Evolutionary conservation across 2,113 vertebrate genomes (phyloP).

Genomic region (Entosphenus tridentatus): DNA sequence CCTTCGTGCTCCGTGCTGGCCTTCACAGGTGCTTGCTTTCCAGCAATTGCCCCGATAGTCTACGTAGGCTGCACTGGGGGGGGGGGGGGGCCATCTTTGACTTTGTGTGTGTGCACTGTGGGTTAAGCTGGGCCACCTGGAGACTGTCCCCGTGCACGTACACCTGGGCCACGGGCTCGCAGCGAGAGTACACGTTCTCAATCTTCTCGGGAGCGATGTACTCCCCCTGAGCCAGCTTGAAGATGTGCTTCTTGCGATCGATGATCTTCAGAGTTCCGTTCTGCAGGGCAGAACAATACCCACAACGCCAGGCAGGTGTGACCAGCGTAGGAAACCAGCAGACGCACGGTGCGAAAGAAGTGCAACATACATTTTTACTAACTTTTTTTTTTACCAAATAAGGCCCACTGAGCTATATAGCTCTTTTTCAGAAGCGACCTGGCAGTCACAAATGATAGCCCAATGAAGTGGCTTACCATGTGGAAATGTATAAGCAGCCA

Average conservation of each 20-base stretch:
- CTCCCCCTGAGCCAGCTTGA: conserved; percentile 92
- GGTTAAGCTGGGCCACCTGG: conserved; percentile 29
- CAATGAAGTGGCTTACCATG: no score
- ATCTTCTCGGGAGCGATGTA: conserved; percentile 95
- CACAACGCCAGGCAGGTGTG: neutral
- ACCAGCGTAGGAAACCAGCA: neutral
- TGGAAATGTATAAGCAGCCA: no score
- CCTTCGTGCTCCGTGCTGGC: no score
- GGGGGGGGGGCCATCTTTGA: no score
- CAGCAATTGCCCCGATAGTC: no score
- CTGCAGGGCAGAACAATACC: conserved; percentile 24
- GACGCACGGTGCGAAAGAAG: neutral
- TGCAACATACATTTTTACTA: neutral
- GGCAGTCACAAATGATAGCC: no score
- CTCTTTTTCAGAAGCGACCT: no score
- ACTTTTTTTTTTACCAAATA: neutral
- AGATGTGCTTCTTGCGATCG: conserved; percentile 94
- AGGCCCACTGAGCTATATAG: neutral
- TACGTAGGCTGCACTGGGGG: no score
- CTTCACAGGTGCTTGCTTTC: no score
- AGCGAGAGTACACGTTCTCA: conserved; percentile 85
- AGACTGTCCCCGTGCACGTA: conserved; percentile 86
- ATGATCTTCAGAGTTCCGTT: conserved; percentile 85
- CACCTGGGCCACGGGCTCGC: conserved; percentile 64
- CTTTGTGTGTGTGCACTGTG: no score